phyloP scores from a whole-genome alignment of 2,888 invertebrate species.

The Conomelus anceps region DNA sequence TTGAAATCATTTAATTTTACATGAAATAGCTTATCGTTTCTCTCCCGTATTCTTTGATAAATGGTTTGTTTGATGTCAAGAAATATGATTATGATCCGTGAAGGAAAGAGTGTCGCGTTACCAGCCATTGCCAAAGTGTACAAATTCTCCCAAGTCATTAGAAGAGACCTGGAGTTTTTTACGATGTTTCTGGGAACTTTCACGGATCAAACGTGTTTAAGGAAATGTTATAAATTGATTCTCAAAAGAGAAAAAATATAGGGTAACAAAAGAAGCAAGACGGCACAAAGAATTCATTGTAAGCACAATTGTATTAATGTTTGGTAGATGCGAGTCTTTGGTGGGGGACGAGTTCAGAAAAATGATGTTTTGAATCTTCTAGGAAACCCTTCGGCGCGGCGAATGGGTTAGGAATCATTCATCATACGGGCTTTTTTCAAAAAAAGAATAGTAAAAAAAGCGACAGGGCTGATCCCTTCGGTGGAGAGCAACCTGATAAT shows the following conservation, averaged over 20 bases:
- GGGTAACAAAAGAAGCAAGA: background rate
- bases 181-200: background rate
- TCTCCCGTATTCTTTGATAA: background rate
- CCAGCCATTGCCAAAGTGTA: background rate
- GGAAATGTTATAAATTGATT: constrained; percentile 8
- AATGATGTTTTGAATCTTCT: constrained; percentile 12
- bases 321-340: background rate
- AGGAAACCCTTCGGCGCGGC: constrained; percentile 4
- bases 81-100: background rate
- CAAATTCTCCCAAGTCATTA: background rate
- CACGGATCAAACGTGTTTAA: background rate
- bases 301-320: background rate
- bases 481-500: constrained; percentile 6
- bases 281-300: background rate
- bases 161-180: background rate
- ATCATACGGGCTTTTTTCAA: background rate
- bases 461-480: background rate
- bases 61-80: background rate
- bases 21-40: background rate
- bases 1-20: background rate
- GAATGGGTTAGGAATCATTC: constrained; percentile 10
- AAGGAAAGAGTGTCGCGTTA: background rate
- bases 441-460: background rate
- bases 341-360: constrained; percentile 6
- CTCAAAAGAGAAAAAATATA: background rate